Percentiles rank a stretch among this genome's conserved stretches.
Conservation (phyloP, 1,140 invertebrate genomes). For the Lucilia sericata region DNA sequence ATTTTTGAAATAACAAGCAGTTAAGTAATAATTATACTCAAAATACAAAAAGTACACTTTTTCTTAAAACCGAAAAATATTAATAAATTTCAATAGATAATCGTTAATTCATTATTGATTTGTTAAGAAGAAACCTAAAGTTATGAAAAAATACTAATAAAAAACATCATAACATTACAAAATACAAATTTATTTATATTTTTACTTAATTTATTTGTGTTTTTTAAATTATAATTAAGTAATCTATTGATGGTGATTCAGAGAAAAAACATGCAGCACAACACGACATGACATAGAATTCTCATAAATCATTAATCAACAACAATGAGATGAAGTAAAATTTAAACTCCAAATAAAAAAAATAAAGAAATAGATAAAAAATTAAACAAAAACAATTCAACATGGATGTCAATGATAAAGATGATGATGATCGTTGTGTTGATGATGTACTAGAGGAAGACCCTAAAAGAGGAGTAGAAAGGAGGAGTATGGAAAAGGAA, state of each 20-base stretch:
- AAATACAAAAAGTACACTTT: too few species aligned
- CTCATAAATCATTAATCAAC: constrained; percentile 36
- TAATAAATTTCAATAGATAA: too few species aligned
- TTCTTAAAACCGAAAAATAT: too few species aligned
- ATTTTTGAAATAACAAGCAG: too few species aligned
- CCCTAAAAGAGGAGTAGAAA: constrained; percentile 2
- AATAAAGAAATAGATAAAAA: background rate
- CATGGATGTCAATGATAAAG: constrained; percentile 32
- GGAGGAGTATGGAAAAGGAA: constrained; percentile 26
- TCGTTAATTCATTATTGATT: background rate
- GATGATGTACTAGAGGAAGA: constrained; percentile 11
- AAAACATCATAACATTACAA: background rate
- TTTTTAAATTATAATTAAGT: constrained; percentile 35
- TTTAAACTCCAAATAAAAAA: background rate
- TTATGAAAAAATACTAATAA: background rate
- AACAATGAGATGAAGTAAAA: constrained; percentile 24
- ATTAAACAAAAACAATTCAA: constrained; percentile 5
- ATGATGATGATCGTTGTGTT: constrained; percentile 17
- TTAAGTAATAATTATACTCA: too few species aligned
- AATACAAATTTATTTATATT: background rate
- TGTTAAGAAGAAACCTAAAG: background rate
- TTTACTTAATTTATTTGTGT: background rate
- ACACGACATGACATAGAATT: constrained; percentile 38
- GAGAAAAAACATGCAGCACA: constrained; percentile 10
- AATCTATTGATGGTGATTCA: constrained; percentile 37